Evolutionary conservation across 2,797 vertebrate genomes (phyloP).

Genomic region (Gymnodraco acuticeps): DNA sequence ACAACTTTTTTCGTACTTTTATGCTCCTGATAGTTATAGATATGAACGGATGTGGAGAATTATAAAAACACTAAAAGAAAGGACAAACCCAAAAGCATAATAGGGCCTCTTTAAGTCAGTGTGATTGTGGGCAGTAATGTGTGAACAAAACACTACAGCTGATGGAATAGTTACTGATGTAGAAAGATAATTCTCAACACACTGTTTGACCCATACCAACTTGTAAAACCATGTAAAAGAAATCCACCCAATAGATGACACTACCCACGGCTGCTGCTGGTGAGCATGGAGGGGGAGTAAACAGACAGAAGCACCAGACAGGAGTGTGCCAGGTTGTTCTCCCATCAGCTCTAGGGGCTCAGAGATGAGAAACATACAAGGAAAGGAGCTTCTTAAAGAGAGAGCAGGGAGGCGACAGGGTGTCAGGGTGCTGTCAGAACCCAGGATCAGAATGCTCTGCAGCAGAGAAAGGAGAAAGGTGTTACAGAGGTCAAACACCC

Average conservation of each 20-base stretch:
- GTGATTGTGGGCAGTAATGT: background rate
- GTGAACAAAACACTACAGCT: background rate
- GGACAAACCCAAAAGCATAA: too few relatives aligned
- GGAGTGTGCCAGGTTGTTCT: conserved; percentile 41
- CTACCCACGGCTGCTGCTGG: background rate
- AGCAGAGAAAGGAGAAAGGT: conserved; percentile 34
- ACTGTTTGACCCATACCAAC: conserved; percentile 6
- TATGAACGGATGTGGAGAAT: background rate
- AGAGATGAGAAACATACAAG: conserved; percentile 39
- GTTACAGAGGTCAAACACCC: conserved; percentile 57
- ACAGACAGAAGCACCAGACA: conserved; percentile 41
- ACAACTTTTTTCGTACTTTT: too few relatives aligned
- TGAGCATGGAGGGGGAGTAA: conserved; percentile 33
- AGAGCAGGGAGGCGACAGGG: conserved; percentile 58
- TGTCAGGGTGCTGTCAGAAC: conserved; percentile 61
- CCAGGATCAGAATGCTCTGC: conserved; percentile 40
- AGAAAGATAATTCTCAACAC: conserved; percentile 19
- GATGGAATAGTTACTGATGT: background rate
- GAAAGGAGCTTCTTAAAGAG: conserved; percentile 43
- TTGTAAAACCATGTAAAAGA: conserved; percentile 22
- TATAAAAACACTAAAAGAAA: too few relatives aligned
- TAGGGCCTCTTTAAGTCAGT: background rate
- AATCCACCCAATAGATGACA: conserved; percentile 22
- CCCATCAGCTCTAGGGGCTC: conserved; percentile 42
- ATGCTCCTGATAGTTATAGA: background rate